Evolutionary conservation across 2,888 invertebrate species (phyloP), one percentile per base, ranked within the genome.

Genomic region (Acronicta alni): DNA sequence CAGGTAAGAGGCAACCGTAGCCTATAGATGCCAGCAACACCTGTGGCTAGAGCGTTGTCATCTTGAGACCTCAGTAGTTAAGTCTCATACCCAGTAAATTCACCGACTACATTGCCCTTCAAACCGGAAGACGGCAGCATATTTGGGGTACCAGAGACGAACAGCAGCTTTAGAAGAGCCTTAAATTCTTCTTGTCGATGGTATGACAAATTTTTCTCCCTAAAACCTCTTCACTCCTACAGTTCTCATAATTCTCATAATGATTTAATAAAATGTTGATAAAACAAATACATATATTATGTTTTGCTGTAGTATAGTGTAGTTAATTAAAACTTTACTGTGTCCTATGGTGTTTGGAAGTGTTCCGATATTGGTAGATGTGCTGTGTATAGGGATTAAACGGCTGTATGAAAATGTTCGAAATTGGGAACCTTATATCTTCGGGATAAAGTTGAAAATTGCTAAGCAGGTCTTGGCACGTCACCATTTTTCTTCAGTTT

Each of bases 251-350:
- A 14, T 14, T 32, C 4, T 32, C 35, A 35, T n/a, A 35, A 12
- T 30, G 12, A 30, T 30, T 3, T 12, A 0, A 3, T 30, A 30
- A 20, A 9, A 20, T 42, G 59, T 66, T 48, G 42, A 14, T 26
- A 46, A 57, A 65, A 53, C 30, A 62, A 66, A 69, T 46, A 49
- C 48, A 46, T 26, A 16, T 9, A 42, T 38, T 44, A 57, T 38
- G 37, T 55, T 58, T 53, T 54, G 15, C 9, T 58, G 41, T 72
- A 63, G 46, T 51, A 53, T 69, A 67, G 42, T 60, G 18, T 62
- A 58, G 52, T 60, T 59, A 59, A 35, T 32, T 57, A 57, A 38
- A 47, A 45, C 38, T 57, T 51, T 60, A 46, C 46, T 53, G 41
- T 71, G 67, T 57, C 41, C 17, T 51, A 37, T 45, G 60, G 54